phyloP scores from a whole-genome alignment of 2,113 vertebrate species.

The Terrapene triunguis region DNA sequence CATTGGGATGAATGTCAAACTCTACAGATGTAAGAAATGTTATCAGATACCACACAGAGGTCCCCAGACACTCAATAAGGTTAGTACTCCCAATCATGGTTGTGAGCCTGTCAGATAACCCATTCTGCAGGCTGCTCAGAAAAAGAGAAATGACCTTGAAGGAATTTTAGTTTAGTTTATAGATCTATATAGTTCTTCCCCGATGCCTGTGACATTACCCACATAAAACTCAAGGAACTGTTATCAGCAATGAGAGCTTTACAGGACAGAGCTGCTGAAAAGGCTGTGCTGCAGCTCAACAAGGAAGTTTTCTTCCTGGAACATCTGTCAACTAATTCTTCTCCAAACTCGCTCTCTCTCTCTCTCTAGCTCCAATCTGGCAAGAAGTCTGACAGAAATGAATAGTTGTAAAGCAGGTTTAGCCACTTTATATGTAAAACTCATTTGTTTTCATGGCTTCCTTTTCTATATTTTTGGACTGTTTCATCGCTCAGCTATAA shows the following conservation, averaged over 20 bases:
- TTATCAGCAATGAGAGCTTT: background rate
- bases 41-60: background rate
- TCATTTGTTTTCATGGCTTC: accelerated
- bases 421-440: accelerated
- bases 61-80: background rate
- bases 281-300: background rate
- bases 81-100: background rate
- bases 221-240: background rate
- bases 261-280: background rate
- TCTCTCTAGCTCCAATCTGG: background rate
- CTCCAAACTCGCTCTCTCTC: background rate
- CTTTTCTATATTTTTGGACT: background rate
- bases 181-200: background rate
- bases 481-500: background rate
- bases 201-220: background rate
- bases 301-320: background rate
- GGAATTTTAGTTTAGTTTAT: background rate
- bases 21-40: background rate
- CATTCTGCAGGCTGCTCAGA: background rate
- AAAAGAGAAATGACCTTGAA: background rate
- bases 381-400: background rate
- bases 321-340: background rate
- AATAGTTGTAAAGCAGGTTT: background rate
- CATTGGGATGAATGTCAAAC: background rate
- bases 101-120: background rate